Base-by-base conservation (phyloP, 2,888 invertebrate genomes). In the Disparrhopalites patrizii region DNA sequence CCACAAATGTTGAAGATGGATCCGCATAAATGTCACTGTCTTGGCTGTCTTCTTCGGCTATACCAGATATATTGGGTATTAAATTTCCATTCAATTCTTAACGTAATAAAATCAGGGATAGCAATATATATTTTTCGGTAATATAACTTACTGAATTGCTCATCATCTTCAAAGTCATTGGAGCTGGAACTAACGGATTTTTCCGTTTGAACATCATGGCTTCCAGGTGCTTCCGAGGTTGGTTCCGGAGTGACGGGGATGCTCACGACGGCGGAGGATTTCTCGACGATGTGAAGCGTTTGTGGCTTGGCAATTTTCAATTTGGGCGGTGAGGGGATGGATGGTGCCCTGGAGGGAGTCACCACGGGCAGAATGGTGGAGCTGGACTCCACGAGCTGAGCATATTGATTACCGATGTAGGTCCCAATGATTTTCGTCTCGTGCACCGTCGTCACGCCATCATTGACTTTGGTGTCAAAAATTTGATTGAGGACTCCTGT, bases 341-440 rank as follows among this genome's bases (percentile, higher is more conserved):
- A 52, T 10, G 69, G 66, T 28, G 66, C 54, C 30, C 56, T 55
- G 8, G 71, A 56, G 10, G 68, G 51, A 4, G 54, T 62, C 36
- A 65, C 55, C n/a, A 66, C 63, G 13, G 72, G 69, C 15, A 74
- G 31, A 25, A 78, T 80, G 77, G 86, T 87, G 0, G 91, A 90
- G 43, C 89, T 88, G 76, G 90, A 91, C 77, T 91, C 90, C 31
- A 92, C 81, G 10, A 90, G 88, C 80, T 93, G 92, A 2, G 92
- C 91, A 78, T 93, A 92, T 81, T 92, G 92, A 40, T 90, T 91
- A 56, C 89, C 88, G 76, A 92, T 90, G 77, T 87, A 90, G 3
- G 93, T 91, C 28, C 93, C 90, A 75, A 92, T 88, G n/a, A 93
- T 91, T 78, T 89, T 90, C 0, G 92, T 91, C 80, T 92, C 91